A percentile compares a stretch with the other conserved stretches of the same genome.
These are phyloP conservation scores for Eonycteris spelaea DNA, from an alignment of 2,113 vertebrate species.

Conservation along the genomic window DNA sequence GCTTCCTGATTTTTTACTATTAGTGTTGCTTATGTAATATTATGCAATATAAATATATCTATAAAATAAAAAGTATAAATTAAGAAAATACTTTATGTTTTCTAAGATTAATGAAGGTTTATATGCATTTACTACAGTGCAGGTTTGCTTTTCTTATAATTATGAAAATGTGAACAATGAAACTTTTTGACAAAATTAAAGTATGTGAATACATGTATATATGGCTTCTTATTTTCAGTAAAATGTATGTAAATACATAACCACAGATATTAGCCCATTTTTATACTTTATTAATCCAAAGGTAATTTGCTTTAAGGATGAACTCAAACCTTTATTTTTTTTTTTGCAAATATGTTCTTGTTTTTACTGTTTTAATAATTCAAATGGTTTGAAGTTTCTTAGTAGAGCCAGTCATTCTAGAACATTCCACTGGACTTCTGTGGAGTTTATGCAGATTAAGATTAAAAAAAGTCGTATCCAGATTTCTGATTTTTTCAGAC, in stretches of 20 bases:
- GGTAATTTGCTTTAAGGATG: not conserved
- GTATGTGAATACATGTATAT: not conserved
- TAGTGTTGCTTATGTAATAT: not conserved
- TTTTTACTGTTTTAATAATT: not conserved
- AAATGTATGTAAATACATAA: not conserved
- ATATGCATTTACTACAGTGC: not conserved
- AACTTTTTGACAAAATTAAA: not conserved
- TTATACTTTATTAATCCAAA: not conserved
- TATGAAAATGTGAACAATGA: constrained; percentile 18
- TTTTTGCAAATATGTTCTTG: not conserved
- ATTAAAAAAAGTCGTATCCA: not conserved
- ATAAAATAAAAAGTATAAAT: not conserved
- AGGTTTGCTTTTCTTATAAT: not conserved
- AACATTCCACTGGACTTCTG: not conserved
- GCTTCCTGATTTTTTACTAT: not conserved
- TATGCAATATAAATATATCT: not conserved
- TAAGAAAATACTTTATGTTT: not conserved
- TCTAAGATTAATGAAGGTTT: not conserved
- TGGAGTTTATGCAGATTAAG: not conserved
- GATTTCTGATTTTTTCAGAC: not conserved
- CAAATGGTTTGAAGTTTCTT: not conserved
- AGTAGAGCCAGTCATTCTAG: not conserved
- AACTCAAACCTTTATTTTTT: not conserved
- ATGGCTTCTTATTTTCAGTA: not conserved
- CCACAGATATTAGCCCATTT: not conserved